phyloP scores from a whole-genome alignment of 2,888 invertebrate species.

The Ditula angustiorana region DNA sequence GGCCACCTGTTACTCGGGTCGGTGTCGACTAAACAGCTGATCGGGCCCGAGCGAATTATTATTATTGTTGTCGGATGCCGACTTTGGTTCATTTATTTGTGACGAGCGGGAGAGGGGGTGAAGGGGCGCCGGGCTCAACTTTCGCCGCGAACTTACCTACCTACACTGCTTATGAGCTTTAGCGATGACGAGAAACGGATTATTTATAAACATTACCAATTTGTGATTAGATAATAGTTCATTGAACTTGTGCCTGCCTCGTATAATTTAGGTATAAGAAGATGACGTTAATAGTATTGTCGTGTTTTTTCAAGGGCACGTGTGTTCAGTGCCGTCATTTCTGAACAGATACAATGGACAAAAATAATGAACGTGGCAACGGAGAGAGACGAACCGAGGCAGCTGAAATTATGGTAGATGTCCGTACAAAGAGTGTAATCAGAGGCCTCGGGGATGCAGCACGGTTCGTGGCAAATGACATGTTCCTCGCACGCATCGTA shows the following conservation, averaged over 20 bases:
- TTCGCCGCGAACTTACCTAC: constrained; percentile 62
- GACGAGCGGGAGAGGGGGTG: constrained; percentile 64
- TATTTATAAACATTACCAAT: constrained; percentile 36
- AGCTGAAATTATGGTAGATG: constrained; percentile 57
- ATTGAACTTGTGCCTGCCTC: constrained; percentile 29
- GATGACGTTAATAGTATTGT: constrained; percentile 26
- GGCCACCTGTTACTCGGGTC: constrained; percentile 85
- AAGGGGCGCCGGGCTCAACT: constrained; percentile 63
- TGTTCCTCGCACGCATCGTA: constrained; percentile 50
- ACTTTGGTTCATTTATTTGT: constrained; percentile 80
- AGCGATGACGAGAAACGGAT: constrained; percentile 38
- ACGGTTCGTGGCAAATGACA: constrained; percentile 66
- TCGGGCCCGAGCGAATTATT: constrained; percentile 81
- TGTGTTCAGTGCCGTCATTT: constrained; percentile 32
- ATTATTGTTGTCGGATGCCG: constrained; percentile 79
- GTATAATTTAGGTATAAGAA: constrained; percentile 23
- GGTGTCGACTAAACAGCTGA: constrained; percentile 83
- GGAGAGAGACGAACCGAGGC: constrained; percentile 43
- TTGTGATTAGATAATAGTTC: constrained; percentile 38
- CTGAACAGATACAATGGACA: constrained; percentile 26
- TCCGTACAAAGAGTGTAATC: constrained; percentile 56
- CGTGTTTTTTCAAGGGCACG: constrained; percentile 21
- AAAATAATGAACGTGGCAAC: constrained; percentile 49
- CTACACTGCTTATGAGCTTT: constrained; percentile 58
- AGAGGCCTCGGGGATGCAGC: constrained; percentile 49